A percentile compares a stretch with the other conserved stretches of the same genome.
These are phyloP conservation scores for Clarias fuscus DNA, from an alignment of 2,797 vertebrate genomes.

Conservation along the genomic window DNA sequence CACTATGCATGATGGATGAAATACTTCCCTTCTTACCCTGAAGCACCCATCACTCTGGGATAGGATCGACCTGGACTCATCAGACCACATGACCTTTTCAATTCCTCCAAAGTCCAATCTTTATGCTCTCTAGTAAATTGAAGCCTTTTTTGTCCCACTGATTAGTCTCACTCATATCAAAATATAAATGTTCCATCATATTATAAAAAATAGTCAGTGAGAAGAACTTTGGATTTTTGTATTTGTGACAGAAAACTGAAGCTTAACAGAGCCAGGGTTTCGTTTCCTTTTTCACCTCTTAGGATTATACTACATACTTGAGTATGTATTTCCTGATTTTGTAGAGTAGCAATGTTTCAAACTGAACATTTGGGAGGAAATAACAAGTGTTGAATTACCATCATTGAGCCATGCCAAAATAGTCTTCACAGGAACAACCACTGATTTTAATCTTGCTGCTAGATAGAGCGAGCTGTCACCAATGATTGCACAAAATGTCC, in stretches of 20 bases:
- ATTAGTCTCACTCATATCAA: no score
- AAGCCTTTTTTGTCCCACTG: no score
- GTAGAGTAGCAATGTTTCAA: no score
- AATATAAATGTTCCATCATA: no score
- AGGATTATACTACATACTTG: not conserved
- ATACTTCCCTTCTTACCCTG: no score
- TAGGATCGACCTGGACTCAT: no score
- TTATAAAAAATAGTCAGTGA: not conserved
- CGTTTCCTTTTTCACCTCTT: not conserved
- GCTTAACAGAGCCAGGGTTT: not conserved
- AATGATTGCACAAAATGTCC: not conserved
- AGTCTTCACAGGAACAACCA: not conserved
- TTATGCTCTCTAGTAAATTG: no score
- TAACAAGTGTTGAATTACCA: not conserved
- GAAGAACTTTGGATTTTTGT: not conserved
- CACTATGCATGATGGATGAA: no score
- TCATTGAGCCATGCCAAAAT: not conserved
- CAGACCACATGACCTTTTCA: no score
- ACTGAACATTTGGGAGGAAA: not conserved
- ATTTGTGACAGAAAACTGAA: not conserved
- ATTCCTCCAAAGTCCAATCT: no score
- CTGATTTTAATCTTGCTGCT: not conserved
- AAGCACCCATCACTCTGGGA: no score
- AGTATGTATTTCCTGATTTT: not conserved
- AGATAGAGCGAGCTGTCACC: not conserved